A percentile compares a stretch with the other conserved stretches of the same genome.
phyloP scores from a whole-genome alignment of 2,797 vertebrate species.

The Sylvia borin region DNA sequence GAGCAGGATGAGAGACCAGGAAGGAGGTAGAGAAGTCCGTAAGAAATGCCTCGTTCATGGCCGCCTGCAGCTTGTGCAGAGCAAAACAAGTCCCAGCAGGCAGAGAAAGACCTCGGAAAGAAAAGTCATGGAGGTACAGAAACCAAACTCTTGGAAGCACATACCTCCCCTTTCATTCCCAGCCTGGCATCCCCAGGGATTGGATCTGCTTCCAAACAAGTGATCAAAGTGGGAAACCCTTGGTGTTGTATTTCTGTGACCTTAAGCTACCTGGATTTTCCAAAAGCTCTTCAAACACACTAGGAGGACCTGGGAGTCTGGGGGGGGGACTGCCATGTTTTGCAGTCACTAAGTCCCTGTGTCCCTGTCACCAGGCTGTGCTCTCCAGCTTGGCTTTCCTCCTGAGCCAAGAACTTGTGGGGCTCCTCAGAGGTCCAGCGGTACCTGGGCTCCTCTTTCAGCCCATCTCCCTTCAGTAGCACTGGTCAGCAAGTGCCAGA shows the following conservation, averaged over 20 bases:
- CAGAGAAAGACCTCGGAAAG: not conserved
- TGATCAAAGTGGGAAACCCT: not conserved
- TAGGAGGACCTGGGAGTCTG: not conserved
- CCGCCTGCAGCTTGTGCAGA: not conserved
- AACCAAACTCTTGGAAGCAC: conserved; percentile 12
- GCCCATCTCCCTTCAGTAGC: not conserved
- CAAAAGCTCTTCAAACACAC: not conserved
- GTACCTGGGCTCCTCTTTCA: not conserved
- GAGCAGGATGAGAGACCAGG: not conserved
- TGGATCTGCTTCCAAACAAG: conserved; percentile 6
- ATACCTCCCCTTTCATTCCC: not conserved
- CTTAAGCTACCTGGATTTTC: conserved; percentile 13
- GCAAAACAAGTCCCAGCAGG: conserved; percentile 32
- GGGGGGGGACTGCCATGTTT: not conserved
- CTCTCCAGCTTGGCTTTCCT: not conserved
- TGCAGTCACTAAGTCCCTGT: not conserved
- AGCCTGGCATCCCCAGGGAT: not conserved
- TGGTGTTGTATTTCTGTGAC: not conserved
- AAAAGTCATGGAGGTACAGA: not conserved
- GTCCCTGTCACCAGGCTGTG: not conserved
- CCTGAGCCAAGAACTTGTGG: not conserved
- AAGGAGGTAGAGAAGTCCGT: not conserved
- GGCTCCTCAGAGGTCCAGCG: not conserved
- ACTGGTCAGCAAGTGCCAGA: not conserved
- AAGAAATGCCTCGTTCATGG: not conserved